Conservation (phyloP, 1,140 invertebrate species). For the Danaus plexippus region DNA sequence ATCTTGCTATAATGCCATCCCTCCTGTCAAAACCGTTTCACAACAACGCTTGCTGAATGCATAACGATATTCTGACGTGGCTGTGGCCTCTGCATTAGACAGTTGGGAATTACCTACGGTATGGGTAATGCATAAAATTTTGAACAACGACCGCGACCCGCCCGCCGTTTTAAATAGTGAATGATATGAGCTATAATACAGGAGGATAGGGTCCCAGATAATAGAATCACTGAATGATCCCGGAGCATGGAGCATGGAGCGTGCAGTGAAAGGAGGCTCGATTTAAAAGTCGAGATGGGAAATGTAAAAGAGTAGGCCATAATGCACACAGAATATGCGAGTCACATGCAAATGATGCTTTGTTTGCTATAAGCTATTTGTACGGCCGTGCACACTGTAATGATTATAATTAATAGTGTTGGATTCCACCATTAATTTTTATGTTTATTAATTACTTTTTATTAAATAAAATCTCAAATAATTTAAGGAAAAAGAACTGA, state of each 20-base stretch:
- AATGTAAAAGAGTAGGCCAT: conserved; percentile 13
- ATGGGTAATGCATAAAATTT: conserved; percentile 42
- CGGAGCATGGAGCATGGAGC: conserved; percentile 11
- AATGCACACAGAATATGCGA: conserved; percentile 8
- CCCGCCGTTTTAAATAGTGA: conserved; percentile 24
- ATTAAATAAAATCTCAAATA: conserved; percentile 20
- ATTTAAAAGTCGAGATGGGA: conserved; percentile 18
- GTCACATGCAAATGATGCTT: conserved; percentile 16
- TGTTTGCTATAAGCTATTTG: conserved; percentile 9
- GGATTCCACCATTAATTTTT: conserved; percentile 5
- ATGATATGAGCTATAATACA: conserved; percentile 24
- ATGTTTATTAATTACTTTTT: conserved; percentile 5
- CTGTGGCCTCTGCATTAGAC: conserved; percentile 30
- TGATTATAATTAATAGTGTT: conserved; percentile 6
- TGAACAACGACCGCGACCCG: conserved; percentile 23
- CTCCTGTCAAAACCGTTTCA: conserved; percentile 33
- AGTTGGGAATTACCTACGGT: conserved; percentile 26
- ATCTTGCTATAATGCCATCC: conserved; percentile 24
- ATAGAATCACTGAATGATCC: conserved; percentile 21
- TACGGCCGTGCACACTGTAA: neutral
- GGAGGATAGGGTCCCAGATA: conserved; percentile 19
- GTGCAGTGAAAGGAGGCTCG: conserved; percentile 5
- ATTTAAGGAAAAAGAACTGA: conserved; percentile 13
- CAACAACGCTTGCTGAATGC: conserved; percentile 22
- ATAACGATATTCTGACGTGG: conserved; percentile 27